Percentiles rank a stretch among this genome's conserved stretches.
These are phyloP conservation scores for Chromis chromis DNA, from an alignment of 2,797 vertebrate genomes.

Conservation along the genomic window DNA sequence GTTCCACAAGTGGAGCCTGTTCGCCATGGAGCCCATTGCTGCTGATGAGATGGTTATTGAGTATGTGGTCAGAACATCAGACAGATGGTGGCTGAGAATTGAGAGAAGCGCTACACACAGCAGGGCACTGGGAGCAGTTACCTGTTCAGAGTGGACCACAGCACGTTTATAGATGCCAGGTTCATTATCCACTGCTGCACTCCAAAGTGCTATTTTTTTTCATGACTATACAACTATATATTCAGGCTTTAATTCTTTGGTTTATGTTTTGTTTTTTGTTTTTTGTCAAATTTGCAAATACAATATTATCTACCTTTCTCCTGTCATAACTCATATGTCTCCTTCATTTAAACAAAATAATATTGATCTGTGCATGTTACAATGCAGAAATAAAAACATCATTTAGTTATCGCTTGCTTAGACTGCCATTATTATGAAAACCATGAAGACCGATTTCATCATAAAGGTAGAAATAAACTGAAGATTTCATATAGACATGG, in stretches of 20 bases:
- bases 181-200: constrained; percentile 98
- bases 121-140: constrained; percentile 97
- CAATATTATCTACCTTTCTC: background rate
- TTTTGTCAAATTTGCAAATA: no score
- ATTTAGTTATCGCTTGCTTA: background rate
- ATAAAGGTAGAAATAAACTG: no score
- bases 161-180: constrained; percentile 95
- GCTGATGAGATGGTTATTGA: constrained; percentile 97
- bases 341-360: background rate
- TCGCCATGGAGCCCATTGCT: constrained; percentile 94
- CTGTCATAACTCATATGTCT: background rate
- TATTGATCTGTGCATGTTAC: background rate
- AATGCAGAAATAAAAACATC: background rate
- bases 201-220: background rate
- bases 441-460: background rate
- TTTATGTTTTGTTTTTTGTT: no score
- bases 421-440: background rate
- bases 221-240: no score
- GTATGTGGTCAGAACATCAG: constrained; percentile 95
- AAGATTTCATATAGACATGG: no score
- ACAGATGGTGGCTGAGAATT: constrained; percentile 95
- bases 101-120: constrained; percentile 93
- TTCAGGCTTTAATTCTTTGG: no score
- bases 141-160: constrained; percentile 94
- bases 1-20: constrained; percentile 95